These are phyloP conservation scores for Schizopygopsis malacanthus DNA, from an alignment of 2,797 vertebrate species.

Conservation along the genomic window DNA sequence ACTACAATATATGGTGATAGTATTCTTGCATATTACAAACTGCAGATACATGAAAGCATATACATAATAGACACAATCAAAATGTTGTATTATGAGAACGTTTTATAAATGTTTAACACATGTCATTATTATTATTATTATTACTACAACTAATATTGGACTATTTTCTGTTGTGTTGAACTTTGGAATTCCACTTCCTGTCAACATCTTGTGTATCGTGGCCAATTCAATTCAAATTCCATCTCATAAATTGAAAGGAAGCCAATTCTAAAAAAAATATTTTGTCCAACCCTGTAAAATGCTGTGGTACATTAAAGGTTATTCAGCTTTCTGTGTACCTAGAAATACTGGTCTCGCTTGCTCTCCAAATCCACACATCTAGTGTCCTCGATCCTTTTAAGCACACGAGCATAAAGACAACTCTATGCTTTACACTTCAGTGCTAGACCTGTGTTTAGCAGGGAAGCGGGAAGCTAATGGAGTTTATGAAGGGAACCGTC, in stretches of 20 bases:
- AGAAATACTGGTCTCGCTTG: background rate
- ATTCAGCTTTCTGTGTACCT: background rate
- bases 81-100: background rate
- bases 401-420: slow-evolving; percentile 23
- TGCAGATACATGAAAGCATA: background rate
- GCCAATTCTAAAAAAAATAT: background rate
- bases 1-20: background rate
- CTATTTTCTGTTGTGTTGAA: background rate
- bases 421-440: slow-evolving; percentile 55
- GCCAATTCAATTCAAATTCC: background rate
- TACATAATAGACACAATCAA: background rate
- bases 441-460: slow-evolving; percentile 58
- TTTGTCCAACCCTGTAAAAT: background rate
- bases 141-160: background rate
- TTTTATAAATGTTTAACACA: background rate
- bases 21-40: background rate
- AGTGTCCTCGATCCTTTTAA: slow-evolving; percentile 36
- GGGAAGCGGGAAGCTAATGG: slow-evolving; percentile 72
- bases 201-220: background rate
- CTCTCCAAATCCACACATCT: slow-evolving; percentile 21
- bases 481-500: slow-evolving; percentile 70
- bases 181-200: background rate
- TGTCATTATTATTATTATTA: background rate
- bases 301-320: slow-evolving; percentile 18
- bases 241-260: background rate